Evolutionary conservation across 2,113 vertebrate species (phyloP).

Genomic region (Gallinago undulata): DNA sequence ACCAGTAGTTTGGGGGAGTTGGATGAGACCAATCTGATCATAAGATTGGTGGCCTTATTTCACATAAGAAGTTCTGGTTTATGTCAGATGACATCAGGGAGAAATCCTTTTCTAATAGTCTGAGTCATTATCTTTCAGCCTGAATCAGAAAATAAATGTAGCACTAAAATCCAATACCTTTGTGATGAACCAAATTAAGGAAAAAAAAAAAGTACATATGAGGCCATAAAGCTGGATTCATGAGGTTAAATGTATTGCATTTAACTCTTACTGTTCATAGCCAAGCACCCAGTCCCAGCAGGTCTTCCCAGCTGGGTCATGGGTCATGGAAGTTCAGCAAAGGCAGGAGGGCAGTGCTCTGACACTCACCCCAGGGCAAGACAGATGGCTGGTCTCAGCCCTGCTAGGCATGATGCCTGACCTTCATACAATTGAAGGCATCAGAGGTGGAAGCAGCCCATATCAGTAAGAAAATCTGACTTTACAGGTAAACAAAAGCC

Average conservation of each 20-base stretch:
- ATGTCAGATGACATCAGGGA: not conserved
- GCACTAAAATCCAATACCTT: not conserved
- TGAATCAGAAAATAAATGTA: not conserved
- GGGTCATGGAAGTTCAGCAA: not conserved
- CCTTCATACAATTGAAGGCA: not conserved
- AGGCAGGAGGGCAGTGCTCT: not conserved
- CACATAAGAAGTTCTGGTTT: not conserved
- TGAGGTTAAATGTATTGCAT: not conserved
- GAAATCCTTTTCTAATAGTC: not conserved
- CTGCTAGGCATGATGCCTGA: not conserved
- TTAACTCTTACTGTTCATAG: not conserved
- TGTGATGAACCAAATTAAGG: not conserved
- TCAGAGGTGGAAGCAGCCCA: not conserved
- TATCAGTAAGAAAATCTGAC: not conserved
- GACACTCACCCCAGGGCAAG: rapidly evolving
- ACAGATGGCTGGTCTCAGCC: not conserved
- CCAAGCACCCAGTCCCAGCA: not conserved
- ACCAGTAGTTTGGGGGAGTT: not conserved
- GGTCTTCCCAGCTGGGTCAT: not conserved
- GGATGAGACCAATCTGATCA: not conserved
- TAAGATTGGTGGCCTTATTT: not conserved
- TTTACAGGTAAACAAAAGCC: not conserved
- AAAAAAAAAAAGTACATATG: not conserved
- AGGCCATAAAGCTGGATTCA: not conserved
- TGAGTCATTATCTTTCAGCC: not conserved